Percentiles rank a stretch among this genome's conserved stretches.
Conservation (phyloP, 64 coral and sea anemone genomes). For the Dendrophyllia cribrosa region DNA sequence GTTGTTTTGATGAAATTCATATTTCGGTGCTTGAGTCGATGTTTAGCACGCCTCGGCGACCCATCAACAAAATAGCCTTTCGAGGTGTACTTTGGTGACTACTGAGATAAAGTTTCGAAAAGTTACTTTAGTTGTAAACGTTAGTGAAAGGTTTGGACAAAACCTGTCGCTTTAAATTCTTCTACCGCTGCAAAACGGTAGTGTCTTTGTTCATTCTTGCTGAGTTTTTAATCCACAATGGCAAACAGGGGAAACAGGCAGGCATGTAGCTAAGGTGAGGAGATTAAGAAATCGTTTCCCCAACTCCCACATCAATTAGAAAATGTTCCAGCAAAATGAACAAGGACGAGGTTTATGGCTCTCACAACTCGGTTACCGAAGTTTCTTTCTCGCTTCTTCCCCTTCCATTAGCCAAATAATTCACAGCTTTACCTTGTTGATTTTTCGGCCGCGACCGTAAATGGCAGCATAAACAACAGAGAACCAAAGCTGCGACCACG, state of each 20-base stretch:
- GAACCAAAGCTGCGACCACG: slow-evolving; percentile 82
- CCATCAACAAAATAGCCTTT: neutral
- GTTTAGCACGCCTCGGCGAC: neutral
- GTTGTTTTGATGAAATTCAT: neutral
- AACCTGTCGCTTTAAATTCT: neutral
- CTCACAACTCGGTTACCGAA: slow-evolving; percentile 87
- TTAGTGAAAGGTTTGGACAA: neutral
- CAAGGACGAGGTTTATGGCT: neutral
- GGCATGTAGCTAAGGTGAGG: neutral
- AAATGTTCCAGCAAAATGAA: neutral
- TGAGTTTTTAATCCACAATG: neutral
- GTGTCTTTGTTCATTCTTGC: neutral
- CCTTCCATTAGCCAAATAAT: slow-evolving; percentile 49
- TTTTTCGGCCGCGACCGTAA: slow-evolving; percentile 84
- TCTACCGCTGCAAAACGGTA: neutral
- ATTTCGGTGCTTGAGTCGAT: neutral
- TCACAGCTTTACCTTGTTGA: slow-evolving; percentile 17
- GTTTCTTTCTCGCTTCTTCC: slow-evolving; percentile 89
- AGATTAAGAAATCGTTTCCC: neutral
- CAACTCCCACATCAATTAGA: neutral
- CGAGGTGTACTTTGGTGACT: neutral
- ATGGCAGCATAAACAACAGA: slow-evolving; percentile 93
- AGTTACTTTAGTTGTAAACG: neutral
- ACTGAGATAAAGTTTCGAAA: neutral
- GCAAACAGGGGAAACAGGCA: neutral